Evolutionary conservation across 2,113 vertebrate species (phyloP).

Genomic region (Anguilla rostrata): DNA sequence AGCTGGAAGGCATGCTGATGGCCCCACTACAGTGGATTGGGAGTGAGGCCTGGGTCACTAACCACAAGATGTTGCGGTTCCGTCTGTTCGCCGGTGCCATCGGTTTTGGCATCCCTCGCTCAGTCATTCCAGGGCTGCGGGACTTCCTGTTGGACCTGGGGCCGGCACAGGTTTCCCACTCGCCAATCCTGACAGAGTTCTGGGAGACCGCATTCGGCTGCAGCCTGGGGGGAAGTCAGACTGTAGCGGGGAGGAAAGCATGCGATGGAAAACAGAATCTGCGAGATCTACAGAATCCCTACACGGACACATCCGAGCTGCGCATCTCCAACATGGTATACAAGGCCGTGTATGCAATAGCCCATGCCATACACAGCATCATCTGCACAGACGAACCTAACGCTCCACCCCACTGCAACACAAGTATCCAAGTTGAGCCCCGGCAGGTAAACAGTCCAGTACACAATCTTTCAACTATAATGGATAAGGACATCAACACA

Average conservation of each 20-base stretch:
- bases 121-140: constrained; percentile 62
- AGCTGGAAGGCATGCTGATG: constrained; percentile 43
- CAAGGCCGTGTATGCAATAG: constrained; percentile 67
- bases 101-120: constrained; percentile 54
- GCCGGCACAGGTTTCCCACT: constrained; percentile 37
- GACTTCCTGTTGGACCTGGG: constrained; percentile 58
- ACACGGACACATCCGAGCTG: constrained; percentile 65
- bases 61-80: constrained; percentile 47
- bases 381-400: constrained; percentile 43
- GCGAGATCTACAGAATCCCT: constrained; percentile 43
- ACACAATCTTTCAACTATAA: no score
- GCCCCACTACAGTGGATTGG: constrained; percentile 66
- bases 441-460: constrained; percentile 48
- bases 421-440: constrained; percentile 35
- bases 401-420: constrained; percentile 42
- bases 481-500: not conserved
- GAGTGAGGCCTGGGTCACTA: constrained; percentile 61
- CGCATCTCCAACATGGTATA: constrained; percentile 67
- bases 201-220: constrained; percentile 65
- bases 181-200: constrained; percentile 54
- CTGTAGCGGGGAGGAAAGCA: not conserved
- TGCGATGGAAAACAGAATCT: constrained; percentile 64
- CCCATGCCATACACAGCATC: constrained; percentile 56
- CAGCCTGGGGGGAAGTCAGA: constrained; percentile 25
- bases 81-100: constrained; percentile 51